phyloP scores from a whole-genome alignment of 2,888 invertebrate genomes.

The Papilio elwesi region DNA sequence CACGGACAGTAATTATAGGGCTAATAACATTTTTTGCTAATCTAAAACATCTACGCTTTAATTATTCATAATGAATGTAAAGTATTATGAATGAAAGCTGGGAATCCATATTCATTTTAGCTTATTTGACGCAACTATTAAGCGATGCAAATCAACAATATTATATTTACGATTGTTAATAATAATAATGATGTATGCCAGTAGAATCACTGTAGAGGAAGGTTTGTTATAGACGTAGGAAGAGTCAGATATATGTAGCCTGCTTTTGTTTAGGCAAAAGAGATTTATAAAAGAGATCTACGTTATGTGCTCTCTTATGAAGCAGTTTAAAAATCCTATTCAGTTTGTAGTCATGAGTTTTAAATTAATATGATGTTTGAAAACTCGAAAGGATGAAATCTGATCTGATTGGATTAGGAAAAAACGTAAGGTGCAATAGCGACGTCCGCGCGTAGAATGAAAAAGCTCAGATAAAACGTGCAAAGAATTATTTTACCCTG shows the following conservation, averaged over 20 bases:
- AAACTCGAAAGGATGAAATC: neutral
- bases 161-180: no score
- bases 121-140: no score
- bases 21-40: neutral
- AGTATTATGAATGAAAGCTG: neutral
- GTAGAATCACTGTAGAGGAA: no score
- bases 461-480: conserved; percentile 26
- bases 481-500: conserved; percentile 24
- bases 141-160: no score
- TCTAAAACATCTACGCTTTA: neutral
- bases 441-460: conserved; percentile 7
- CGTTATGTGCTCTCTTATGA: neutral
- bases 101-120: no score
- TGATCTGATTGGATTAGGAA: conserved; percentile 14
- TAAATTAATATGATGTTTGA: neutral
- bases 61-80: neutral
- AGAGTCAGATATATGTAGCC: no score
- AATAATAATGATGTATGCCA: no score
- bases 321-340: neutral
- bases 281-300: neutral
- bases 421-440: conserved; percentile 14
- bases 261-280: no score
- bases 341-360: neutral
- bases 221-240: no score
- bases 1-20: conserved; percentile 8